Evolutionary conservation across 1,140 invertebrate genomes (phyloP).

Genomic region (Phenacoccus solenopsis): DNA sequence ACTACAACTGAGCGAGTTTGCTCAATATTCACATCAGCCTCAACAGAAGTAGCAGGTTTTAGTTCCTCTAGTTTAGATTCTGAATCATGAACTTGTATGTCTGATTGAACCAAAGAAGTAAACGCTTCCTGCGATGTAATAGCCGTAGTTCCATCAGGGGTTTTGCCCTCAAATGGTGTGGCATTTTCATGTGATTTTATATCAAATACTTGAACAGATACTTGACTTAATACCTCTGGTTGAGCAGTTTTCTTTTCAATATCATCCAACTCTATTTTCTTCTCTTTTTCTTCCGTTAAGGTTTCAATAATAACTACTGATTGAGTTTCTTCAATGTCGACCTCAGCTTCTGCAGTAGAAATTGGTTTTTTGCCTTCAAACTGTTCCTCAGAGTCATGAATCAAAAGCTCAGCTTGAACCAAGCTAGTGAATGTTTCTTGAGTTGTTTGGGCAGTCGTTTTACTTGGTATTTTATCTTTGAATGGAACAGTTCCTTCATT

Average conservation of each 20-base stretch:
- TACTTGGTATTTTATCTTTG: slow-evolving; percentile 25
- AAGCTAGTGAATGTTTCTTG: slow-evolving; percentile 22
- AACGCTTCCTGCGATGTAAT: background rate
- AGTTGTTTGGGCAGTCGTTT: slow-evolving; percentile 22
- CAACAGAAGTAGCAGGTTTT: slow-evolving; percentile 28
- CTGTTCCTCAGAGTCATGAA: background rate
- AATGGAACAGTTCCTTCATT: slow-evolving; percentile 28
- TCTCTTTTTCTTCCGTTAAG: background rate
- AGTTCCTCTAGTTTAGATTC: slow-evolving; percentile 30
- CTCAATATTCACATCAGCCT: slow-evolving; percentile 34
- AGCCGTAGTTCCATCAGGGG: slow-evolving; percentile 31
- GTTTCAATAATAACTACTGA: background rate
- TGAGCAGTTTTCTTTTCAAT: slow-evolving; percentile 24
- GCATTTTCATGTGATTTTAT: slow-evolving; percentile 22
- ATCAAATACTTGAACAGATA: slow-evolving; percentile 27
- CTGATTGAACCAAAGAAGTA: background rate
- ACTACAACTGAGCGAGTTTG: slow-evolving; percentile 37
- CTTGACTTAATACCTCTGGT: slow-evolving; percentile 29
- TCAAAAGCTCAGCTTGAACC: background rate
- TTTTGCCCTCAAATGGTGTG: slow-evolving; percentile 28
- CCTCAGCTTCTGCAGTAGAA: background rate
- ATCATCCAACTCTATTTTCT: background rate
- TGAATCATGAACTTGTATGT: slow-evolving; percentile 28
- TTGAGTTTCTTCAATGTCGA: background rate
- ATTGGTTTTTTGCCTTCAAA: background rate